Percentiles rank a stretch among this genome's conserved stretches.
phyloP scores from a whole-genome alignment of 2,888 invertebrate genomes.

The Dryadula phaetusa region DNA sequence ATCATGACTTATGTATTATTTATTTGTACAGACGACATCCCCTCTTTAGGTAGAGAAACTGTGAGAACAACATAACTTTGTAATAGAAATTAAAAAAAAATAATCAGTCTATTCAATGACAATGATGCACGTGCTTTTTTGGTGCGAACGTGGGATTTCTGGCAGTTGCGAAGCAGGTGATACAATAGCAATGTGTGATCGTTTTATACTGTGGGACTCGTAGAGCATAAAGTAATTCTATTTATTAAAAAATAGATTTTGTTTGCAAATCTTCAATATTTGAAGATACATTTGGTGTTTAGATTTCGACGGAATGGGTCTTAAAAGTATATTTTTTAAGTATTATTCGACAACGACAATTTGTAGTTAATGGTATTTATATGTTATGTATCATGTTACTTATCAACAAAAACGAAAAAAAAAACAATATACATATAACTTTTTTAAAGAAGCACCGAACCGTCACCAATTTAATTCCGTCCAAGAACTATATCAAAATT shows the following conservation, averaged over 20 bases:
- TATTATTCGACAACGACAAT: too few relatives aligned
- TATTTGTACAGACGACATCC: neutral
- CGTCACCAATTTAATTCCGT: too few relatives aligned
- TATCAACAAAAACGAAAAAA: too few relatives aligned
- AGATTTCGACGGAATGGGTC: neutral
- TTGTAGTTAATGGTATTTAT: too few relatives aligned
- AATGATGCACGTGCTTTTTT: conserved; percentile 50
- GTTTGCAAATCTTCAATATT: conserved; percentile 1
- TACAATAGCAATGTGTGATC: conserved; percentile 18
- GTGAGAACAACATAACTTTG: conserved; percentile 55
- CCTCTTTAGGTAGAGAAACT: conserved; percentile 60
- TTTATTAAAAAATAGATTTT: neutral
- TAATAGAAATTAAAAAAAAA: conserved; percentile 44
- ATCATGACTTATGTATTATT: neutral
- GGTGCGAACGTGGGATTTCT: conserved; percentile 40
- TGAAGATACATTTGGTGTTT: neutral
- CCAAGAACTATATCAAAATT: too few relatives aligned
- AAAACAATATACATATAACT: too few relatives aligned
- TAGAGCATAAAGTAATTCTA: neutral
- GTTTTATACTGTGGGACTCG: neutral
- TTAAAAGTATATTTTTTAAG: neutral
- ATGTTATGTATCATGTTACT: too few relatives aligned
- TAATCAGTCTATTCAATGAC: conserved; percentile 34
- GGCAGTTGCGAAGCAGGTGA: conserved; percentile 44
- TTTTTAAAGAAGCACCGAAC: too few relatives aligned